Base-by-base conservation (phyloP, 1,140 invertebrate genomes). In the Euwallacea similis region DNA sequence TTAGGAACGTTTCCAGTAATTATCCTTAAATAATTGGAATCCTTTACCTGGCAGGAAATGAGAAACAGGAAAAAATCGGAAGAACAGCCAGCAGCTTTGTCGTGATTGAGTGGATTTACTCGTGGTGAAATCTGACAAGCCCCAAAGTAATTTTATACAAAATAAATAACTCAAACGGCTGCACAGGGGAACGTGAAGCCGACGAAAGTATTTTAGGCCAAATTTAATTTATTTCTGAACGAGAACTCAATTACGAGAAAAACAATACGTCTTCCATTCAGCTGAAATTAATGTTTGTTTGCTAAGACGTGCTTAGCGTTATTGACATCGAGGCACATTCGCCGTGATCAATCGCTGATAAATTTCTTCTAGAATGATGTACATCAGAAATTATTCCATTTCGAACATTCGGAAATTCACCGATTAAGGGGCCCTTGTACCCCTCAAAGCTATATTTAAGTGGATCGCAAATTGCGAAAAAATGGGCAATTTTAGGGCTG, bases 161-260 rank as follows among this genome's bases (percentile, higher is more conserved):
- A 61, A 61, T 61, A 43, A 61, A 61, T 61, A 61, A 61, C 59
- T 61, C 59, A 41, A 61, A n/a, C 59, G 42, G 16, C 55, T 41
- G 7, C 55, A 58, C 55, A 16, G 10, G 55, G 55, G 55, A 11
- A 13, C 55, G 21, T n/a, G 6, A 61, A 61, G 11, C 59, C 59
- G 59, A 61, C 33, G 21, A 43, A 58, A 58, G 55, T 58, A 58
- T 58, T 58, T 58, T 41, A 33, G 55, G n/a, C 46, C 0, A n/a
- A 43, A 61, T 61, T 61, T 61, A 61, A 61, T 61, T 61, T 61
- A 61, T 61, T 61, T 61, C 59, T n/a, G 59, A 61, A 61, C 59
- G 33, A 43, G 21, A 61, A 61, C 59, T 42, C 59, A 61, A 61
- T 61, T 61, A 61, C 42, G 11, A 61, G 59, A 61, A 61, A 61